Base-by-base conservation (phyloP, 2,797 vertebrate genomes). In the Coregonus suidteri region DNA sequence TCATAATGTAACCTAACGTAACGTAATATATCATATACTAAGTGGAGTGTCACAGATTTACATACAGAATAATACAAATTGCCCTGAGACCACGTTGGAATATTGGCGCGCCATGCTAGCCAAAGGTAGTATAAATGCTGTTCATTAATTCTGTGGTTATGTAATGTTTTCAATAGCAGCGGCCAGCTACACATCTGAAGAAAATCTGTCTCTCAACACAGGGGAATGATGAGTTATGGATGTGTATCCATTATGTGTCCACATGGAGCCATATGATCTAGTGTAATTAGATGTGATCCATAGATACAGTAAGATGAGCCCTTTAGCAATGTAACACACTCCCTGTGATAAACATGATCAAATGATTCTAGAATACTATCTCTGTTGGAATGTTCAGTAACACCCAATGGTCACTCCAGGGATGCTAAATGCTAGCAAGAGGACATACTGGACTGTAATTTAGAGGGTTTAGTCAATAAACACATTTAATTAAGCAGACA, bases 401-500 rank as follows among this genome's bases (percentile, higher is more conserved):
- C 68, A 71, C 41, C 37, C 37, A 71, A 71, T 47, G 16, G 35
- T 71, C 37, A 79, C 79, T 82, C 72, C 74, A 73, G 83, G 85
- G 83, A 86, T 85, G 77, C 79, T 82, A 78, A 81, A 77, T 78
- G 81, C 74, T 85, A 76, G 83, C 82, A 79, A 74, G 81, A n/a
- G 84, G 88, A 81, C 76, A 78, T 74, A 34, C 78, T 69, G 6
- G 71, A 76, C 77, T 86, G 84, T 83, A 86, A 88, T 90, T 25
- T 88, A 88, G 81, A 13, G 31, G 72, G 70, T 73, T 71, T 67
- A 87, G 84, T 88, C 82, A 59, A 90, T 90, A 79, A 87, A 83
- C 82, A 87, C 77, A 91, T 89, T 86, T 84, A 88, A 92, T 91
- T 88, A 90, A 83, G 77, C 82, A 77, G 83, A 80, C 85, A 88